Percentiles rank a stretch among this genome's conserved stretches.
Conservation (phyloP, 2,888 invertebrate species). For the Melanargia galathea region DNA sequence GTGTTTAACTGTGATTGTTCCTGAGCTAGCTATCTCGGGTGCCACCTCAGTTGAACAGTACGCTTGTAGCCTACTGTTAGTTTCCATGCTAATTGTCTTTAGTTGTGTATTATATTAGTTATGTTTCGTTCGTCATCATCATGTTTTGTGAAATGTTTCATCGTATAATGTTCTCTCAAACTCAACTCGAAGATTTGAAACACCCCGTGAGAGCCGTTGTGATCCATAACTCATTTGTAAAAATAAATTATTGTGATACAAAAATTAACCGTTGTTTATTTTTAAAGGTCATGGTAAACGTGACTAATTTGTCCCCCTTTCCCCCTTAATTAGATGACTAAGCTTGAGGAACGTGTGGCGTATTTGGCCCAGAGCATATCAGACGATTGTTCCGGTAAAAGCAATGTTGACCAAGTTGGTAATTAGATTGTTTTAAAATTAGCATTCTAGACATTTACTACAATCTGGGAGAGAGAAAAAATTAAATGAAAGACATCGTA, state of each 20-base stretch:
- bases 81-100: constrained; percentile 37
- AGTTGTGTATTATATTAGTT: constrained; percentile 49
- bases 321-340: too few relatives aligned
- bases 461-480: neutral
- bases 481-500: constrained; percentile 18
- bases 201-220: constrained; percentile 76
- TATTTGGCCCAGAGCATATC: too few relatives aligned
- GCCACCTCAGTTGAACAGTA: too few relatives aligned
- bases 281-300: neutral
- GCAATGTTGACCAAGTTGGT: too few relatives aligned
- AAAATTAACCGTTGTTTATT: constrained; percentile 45
- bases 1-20: too few relatives aligned
- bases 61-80: neutral
- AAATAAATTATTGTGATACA: constrained; percentile 83
- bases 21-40: too few relatives aligned
- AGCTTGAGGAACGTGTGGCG: too few relatives aligned
- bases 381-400: too few relatives aligned
- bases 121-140: constrained; percentile 48
- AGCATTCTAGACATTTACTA: too few relatives aligned
- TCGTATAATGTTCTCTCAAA: constrained; percentile 60
- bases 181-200: constrained; percentile 61
- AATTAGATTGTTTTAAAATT: too few relatives aligned
- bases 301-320: too few relatives aligned
- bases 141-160: constrained; percentile 47
- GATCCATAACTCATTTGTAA: constrained; percentile 80